A percentile compares a stretch with the other conserved stretches of the same genome.
Conservation (phyloP, 2,888 invertebrate genomes). For the Amblyteles armatorius region DNA sequence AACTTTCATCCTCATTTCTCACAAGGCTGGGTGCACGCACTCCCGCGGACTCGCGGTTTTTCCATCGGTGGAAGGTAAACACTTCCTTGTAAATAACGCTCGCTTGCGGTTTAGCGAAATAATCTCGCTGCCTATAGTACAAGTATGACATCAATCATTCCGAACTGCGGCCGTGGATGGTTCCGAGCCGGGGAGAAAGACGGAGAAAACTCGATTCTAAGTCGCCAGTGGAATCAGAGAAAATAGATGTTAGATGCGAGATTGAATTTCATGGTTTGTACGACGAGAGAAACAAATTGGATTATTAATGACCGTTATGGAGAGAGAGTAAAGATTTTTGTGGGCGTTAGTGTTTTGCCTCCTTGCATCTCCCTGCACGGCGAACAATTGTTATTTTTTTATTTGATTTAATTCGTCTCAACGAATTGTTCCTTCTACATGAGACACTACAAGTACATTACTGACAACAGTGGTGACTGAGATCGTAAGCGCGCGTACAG, state of each 20-base stretch:
- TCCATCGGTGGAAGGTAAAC: conserved; percentile 53
- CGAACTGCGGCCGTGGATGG: conserved; percentile 15
- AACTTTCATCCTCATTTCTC: conserved; percentile 62
- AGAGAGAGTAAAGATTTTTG: not conserved
- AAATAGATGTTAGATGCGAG: conserved; percentile 13
- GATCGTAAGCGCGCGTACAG: no score
- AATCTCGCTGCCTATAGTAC: conserved; percentile 22
- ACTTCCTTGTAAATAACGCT: conserved; percentile 62
- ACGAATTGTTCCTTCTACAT: no score
- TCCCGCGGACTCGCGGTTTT: conserved; percentile 24
- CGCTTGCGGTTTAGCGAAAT: conserved; percentile 42
- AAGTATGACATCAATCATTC: conserved; percentile 51
- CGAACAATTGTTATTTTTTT: no score
- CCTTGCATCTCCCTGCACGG: no score
- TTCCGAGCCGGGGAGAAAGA: conserved; percentile 4
- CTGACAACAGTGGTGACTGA: no score
- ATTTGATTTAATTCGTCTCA: no score
- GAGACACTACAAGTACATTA: no score
- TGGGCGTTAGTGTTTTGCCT: not conserved
- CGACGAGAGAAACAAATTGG: conserved; percentile 15
- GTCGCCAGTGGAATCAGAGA: not conserved
- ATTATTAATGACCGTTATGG: conserved; percentile 10
- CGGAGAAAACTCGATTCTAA: conserved; percentile 8
- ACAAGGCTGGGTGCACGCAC: not conserved
- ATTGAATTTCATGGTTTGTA: conserved; percentile 3